Conservation (phyloP, 2,888 invertebrate genomes). For the Caenorhabditis angaria region DNA sequence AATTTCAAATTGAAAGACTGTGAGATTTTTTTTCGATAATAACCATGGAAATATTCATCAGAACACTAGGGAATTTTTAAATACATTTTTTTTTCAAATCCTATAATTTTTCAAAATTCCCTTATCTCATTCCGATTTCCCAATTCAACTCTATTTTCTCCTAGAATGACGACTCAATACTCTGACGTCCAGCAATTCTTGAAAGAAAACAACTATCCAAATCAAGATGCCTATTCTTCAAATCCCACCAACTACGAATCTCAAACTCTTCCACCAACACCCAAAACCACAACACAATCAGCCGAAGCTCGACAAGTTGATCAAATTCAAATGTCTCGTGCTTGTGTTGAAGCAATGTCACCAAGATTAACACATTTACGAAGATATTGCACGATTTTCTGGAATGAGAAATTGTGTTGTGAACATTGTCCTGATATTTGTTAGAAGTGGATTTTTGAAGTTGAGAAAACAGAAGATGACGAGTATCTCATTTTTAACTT, state of each 20-base stretch:
- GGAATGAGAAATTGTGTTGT: conserved; percentile 71
- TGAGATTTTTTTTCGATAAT: too few species aligned
- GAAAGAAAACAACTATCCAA: conserved; percentile 66
- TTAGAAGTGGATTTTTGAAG: conserved; percentile 28
- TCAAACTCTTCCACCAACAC: conserved; percentile 12
- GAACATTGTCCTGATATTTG: conserved; percentile 68
- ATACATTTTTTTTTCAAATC: too few species aligned
- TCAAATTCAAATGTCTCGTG: conserved; percentile 36
- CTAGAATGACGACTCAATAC: conserved; percentile 67
- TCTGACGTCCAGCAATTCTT: conserved; percentile 64
- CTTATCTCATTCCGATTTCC: neutral
- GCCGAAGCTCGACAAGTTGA: conserved; percentile 17
- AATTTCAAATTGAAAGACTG: neutral
- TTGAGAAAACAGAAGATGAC: conserved; percentile 8
- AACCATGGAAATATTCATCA: too few species aligned
- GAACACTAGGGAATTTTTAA: too few species aligned
- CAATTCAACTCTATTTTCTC: conserved; percentile 44
- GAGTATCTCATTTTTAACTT: too few species aligned
- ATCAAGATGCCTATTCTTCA: conserved; percentile 55
- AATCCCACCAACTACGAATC: conserved; percentile 27
- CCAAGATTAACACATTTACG: conserved; percentile 64
- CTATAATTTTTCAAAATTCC: too few species aligned
- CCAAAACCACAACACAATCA: conserved; percentile 18
- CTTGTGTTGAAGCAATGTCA: conserved; percentile 62
- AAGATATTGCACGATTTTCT: conserved; percentile 71